These are phyloP conservation scores for Arremon aurantiirostris DNA, from an alignment of 2,797 vertebrate genomes.

Conservation along the genomic window DNA sequence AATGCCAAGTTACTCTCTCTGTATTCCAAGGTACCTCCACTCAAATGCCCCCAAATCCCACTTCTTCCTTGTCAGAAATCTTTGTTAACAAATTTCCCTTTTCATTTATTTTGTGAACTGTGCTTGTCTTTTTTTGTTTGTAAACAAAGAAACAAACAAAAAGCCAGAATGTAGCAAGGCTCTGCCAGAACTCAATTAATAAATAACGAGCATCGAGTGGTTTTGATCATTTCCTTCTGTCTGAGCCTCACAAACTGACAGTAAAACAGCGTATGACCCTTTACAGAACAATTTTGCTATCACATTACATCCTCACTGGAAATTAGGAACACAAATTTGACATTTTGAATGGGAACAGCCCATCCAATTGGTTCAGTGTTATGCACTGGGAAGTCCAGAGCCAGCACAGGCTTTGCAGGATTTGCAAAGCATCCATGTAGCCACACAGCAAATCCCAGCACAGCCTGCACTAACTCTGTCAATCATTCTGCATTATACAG, in stretches of 20 bases:
- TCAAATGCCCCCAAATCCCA: not conserved
- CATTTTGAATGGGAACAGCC: not conserved
- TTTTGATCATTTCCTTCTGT: conserved; percentile 57
- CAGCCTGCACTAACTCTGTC: not conserved
- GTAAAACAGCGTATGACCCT: not conserved
- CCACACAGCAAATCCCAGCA: not conserved
- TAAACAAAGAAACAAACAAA: conserved; percentile 61
- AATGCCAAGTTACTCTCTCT: not conserved
- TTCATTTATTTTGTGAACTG: not conserved
- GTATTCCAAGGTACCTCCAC: not conserved
- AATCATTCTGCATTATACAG: not conserved
- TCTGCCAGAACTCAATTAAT: conserved; percentile 65
- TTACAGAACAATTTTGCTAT: conserved; percentile 7
- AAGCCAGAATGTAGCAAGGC: conserved; percentile 27
- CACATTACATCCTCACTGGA: not conserved
- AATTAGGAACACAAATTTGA: not conserved
- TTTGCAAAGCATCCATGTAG: not conserved
- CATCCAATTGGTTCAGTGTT: not conserved
- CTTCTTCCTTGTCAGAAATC: not conserved
- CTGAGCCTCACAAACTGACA: conserved; percentile 21
- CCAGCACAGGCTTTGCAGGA: not conserved
- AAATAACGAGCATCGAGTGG: conserved; percentile 39
- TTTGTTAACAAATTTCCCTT: conserved; percentile 23
- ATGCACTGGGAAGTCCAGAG: not conserved
- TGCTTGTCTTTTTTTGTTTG: conserved; percentile 37